Percentiles rank a stretch among this genome's conserved stretches.
phyloP scores from a whole-genome alignment of 1,140 invertebrate species.

The Trichonephila inaurata region DNA sequence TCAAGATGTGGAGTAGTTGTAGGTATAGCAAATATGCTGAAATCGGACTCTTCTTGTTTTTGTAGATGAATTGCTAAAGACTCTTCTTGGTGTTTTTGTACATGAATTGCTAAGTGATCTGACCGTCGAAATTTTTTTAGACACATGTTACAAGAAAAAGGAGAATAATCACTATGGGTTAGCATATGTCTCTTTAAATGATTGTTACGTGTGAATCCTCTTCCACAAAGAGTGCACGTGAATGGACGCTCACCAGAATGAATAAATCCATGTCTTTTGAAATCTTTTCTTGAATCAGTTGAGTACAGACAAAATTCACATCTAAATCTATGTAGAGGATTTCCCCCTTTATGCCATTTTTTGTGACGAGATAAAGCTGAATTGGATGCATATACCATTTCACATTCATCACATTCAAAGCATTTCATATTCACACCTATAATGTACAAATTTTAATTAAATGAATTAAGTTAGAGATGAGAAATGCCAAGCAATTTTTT shows the following conservation, averaged over 20 bases:
- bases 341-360: constrained; percentile 71
- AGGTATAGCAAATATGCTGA: constrained; percentile 53
- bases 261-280: constrained; percentile 65
- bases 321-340: constrained; percentile 60
- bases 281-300: constrained; percentile 65
- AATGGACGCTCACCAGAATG: constrained; percentile 70
- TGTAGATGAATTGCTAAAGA: constrained; percentile 52
- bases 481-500: neutral
- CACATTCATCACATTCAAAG: constrained; percentile 68
- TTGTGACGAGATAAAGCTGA: constrained; percentile 70
- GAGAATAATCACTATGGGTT: constrained; percentile 53
- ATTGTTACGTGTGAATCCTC: constrained; percentile 71
- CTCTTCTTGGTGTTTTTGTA: constrained; percentile 69
- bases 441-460: neutral
- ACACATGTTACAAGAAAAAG: constrained; percentile 48
- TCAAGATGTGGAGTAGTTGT: constrained; percentile 4
- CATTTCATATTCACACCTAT: constrained; percentile 52
- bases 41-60: constrained; percentile 52
- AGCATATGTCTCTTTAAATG: constrained; percentile 68
- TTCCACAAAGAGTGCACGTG: constrained; percentile 64
- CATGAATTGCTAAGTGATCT: constrained; percentile 55
- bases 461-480: neutral
- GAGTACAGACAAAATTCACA: constrained; percentile 69
- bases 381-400: constrained; percentile 74
- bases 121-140: constrained; percentile 62